phyloP scores from a whole-genome alignment of 2,888 invertebrate genomes.

The Pollenia angustigena region DNA sequence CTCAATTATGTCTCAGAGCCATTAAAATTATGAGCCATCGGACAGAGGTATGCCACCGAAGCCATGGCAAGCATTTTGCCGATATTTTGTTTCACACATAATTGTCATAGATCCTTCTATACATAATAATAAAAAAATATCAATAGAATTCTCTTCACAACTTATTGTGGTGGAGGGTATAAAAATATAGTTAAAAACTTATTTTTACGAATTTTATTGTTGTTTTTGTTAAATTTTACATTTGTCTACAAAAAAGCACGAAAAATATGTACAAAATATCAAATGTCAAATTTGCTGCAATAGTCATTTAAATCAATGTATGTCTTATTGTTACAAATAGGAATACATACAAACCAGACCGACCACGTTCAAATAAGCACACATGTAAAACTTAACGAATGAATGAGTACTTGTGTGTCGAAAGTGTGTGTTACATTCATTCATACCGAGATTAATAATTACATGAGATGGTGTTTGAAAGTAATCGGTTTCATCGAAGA shows the following conservation, averaged over 20 bases:
- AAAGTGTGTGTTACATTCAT: constrained; percentile 16
- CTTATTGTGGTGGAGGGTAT: too few relatives aligned
- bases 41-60: too few relatives aligned
- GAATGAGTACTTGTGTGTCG: constrained; percentile 23
- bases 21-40: too few relatives aligned
- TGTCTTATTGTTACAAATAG: constrained; percentile 68
- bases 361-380: constrained; percentile 18
- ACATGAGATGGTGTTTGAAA: neutral
- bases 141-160: too few relatives aligned
- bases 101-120: too few relatives aligned
- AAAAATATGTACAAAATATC: constrained; percentile 77
- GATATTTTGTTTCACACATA: too few relatives aligned
- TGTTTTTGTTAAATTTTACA: constrained; percentile 48
- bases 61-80: too few relatives aligned
- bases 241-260: constrained; percentile 61
- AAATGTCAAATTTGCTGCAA: constrained; percentile 81
- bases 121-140: too few relatives aligned
- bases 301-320: constrained; percentile 79
- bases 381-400: constrained; percentile 25
- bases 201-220: constrained; percentile 44
- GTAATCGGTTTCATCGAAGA: constrained; percentile 25
- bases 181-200: constrained; percentile 56
- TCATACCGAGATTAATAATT: constrained; percentile 1
- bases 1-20: too few relatives aligned
- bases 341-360: constrained; percentile 5